Evolutionary conservation across 2,797 vertebrate species (phyloP).

Genomic region (Gallinago stenura): DNA sequence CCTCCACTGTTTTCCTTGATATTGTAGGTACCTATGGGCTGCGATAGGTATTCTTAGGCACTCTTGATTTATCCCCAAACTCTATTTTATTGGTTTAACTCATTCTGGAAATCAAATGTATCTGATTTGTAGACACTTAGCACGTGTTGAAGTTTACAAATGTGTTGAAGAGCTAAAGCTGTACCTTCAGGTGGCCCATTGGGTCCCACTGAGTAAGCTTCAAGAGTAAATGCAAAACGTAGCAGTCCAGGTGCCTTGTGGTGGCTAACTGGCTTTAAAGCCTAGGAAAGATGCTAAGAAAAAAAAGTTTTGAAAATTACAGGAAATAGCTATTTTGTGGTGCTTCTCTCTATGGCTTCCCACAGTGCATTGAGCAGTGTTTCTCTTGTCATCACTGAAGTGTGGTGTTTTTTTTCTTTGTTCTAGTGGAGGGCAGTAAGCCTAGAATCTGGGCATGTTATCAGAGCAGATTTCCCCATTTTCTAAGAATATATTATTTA

Average conservation of each 20-base stretch:
- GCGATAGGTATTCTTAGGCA: background rate
- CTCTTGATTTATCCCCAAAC: background rate
- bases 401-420: too few species aligned
- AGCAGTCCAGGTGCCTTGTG: background rate
- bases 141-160: too few species aligned
- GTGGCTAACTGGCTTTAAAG: background rate
- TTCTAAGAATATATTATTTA: background rate
- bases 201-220: background rate
- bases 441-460: background rate
- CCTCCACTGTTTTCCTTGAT: background rate
- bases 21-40: background rate
- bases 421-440: background rate
- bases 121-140: background rate
- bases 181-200: background rate
- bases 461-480: background rate
- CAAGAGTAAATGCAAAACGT: background rate
- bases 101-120: background rate
- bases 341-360: background rate
- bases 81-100: background rate
- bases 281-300: accelerated
- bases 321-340: background rate
- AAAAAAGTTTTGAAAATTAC: background rate
- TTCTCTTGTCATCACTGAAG: background rate
- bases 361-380: background rate
- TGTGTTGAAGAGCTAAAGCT: background rate